phyloP scores from a whole-genome alignment of 2,113 vertebrate species.

The Orycteropus afer region DNA sequence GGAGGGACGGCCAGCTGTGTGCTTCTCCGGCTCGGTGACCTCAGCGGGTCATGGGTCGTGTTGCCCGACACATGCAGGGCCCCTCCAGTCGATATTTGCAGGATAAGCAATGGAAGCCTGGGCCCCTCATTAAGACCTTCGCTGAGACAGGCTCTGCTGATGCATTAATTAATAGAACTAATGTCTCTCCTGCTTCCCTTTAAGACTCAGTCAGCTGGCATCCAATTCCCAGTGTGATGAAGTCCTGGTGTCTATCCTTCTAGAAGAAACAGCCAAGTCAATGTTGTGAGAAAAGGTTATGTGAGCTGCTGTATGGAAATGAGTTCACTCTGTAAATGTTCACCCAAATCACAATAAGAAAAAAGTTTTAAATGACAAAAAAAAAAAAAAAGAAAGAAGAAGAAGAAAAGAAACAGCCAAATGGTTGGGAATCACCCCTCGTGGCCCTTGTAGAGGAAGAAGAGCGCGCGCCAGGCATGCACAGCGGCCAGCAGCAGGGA shows the following conservation, averaged over 20 bases:
- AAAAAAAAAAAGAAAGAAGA: no score
- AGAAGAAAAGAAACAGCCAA: no score
- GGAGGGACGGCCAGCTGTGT: background rate
- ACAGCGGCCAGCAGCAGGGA: constrained; percentile 94
- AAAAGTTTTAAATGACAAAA: no score
- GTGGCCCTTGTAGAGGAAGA: constrained; percentile 97
- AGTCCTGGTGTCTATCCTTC: background rate
- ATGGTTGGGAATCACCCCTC: constrained; percentile 84
- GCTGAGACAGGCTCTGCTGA: constrained; percentile 56
- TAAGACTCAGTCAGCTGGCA: background rate
- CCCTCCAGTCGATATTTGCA: constrained; percentile 74
- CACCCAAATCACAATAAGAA: no score
- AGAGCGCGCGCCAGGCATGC: constrained; percentile 96
- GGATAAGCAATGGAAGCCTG: constrained; percentile 74
- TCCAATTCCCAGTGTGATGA: background rate
- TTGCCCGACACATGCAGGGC: constrained; percentile 65
- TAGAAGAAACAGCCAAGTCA: no score
- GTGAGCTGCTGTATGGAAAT: no score
- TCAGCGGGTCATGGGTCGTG: constrained; percentile 56
- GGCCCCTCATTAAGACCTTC: constrained; percentile 83
- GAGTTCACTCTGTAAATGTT: no score
- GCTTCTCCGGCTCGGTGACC: background rate
- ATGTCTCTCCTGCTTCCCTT: constrained; percentile 11
- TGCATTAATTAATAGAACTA: constrained; percentile 67
- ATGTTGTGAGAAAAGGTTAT: no score